Evolutionary conservation across 2,888 invertebrate species (phyloP), one percentile per base, ranked within the genome.

Genomic region (Masnerella sp.): DNA sequence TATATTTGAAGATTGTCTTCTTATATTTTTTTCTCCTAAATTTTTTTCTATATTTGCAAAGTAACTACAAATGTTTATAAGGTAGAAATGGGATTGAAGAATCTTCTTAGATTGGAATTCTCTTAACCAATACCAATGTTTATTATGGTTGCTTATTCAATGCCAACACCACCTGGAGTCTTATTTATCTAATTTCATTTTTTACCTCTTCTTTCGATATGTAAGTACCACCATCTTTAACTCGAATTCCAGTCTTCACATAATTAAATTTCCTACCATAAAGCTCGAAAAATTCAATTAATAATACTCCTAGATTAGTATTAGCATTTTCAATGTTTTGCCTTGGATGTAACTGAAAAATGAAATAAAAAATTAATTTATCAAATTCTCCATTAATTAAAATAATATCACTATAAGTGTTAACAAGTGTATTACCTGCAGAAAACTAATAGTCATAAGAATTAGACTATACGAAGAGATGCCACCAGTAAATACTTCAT

Each of bases 401-500:
- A n/a, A n/a, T n/a, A n/a, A n/a, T n/a, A n/a, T n/a, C n/a, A n/a
- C n/a, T n/a, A n/a, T n/a, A n/a, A n/a, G n/a, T n/a, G n/a, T n/a
- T n/a, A n/a, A n/a, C n/a, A n/a, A n/a, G 8, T 9, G 9, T n/a
- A 11, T 32, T 83, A 92, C 92, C 90, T 93, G 93, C 78, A 99
- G 91, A 89, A 99, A 99, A 90, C 97, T 97, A 89, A 99, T 96
- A 87, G 97, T 96, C 95, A 99, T 96, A 79, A 99, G 93, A 88
- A 99, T 98, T 81, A 99, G 92, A 85, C 98, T 97, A 90, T 99
- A 99, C 73, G 98, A 99, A 80, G 98, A 97, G 88, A 99, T 98
- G 88, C 99, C 99, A 77, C 99, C 98, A 77, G 98, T 98, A 90
- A 98, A 99, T 84, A 99, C 99, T 91, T 99, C 99, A 89, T 99